Conservation (phyloP, 2,797 vertebrate genomes). For the Sebastes vulpes region DNA sequence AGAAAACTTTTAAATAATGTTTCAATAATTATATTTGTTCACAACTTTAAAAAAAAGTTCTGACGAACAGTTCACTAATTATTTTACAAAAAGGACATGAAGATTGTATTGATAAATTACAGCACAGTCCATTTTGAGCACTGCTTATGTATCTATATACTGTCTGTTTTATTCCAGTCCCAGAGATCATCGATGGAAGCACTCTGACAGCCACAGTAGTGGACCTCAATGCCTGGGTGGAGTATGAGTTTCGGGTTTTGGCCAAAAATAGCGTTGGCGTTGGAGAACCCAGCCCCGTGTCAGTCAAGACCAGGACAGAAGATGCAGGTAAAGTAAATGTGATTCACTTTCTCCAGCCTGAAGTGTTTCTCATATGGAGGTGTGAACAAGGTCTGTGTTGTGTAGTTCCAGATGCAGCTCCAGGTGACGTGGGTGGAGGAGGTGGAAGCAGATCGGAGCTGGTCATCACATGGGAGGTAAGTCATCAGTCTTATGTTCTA, state of each 20-base stretch:
- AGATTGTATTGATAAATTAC: too few species aligned
- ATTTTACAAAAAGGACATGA: too few species aligned
- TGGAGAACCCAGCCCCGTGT: slow-evolving; percentile 94
- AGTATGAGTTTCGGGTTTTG: slow-evolving; percentile 96
- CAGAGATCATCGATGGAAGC: slow-evolving; percentile 90
- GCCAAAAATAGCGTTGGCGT: slow-evolving; percentile 94
- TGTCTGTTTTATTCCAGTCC: slow-evolving; percentile 81
- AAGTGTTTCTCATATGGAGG: slow-evolving; percentile 26
- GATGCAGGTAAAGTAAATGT: slow-evolving; percentile 89
- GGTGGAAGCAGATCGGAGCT: slow-evolving; percentile 95
- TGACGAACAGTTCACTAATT: too few species aligned
- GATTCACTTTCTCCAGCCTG: not conserved
- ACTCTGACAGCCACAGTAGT: slow-evolving; percentile 92
- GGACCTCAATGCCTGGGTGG: slow-evolving; percentile 96
- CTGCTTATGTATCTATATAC: not conserved
- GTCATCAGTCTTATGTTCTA: slow-evolving; percentile 83
- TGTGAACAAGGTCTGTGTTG: slow-evolving; percentile 53
- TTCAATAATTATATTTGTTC: too few species aligned
- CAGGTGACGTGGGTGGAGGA: slow-evolving; percentile 94
- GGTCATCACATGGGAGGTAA: slow-evolving; percentile 99
- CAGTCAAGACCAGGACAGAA: slow-evolving; percentile 95
- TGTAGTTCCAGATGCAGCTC: slow-evolving; percentile 93
- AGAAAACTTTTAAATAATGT: too few species aligned
- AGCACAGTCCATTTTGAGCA: too few species aligned
- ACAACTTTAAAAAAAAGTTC: too few species aligned